Evolutionary conservation across 2,113 vertebrate species (phyloP).

Genomic region (Calypte anna): DNA sequence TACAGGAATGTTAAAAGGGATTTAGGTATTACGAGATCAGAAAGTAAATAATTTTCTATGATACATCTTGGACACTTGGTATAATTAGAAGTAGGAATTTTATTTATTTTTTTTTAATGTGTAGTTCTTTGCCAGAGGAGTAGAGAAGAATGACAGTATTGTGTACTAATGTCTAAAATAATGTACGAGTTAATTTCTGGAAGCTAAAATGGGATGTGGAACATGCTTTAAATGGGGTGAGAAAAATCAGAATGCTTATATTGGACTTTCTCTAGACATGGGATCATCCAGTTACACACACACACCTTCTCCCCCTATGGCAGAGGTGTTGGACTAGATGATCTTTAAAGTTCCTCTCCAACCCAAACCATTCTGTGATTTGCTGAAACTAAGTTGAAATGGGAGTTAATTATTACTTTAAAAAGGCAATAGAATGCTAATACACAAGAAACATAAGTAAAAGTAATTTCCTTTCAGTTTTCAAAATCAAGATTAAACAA

Average conservation of each 20-base stretch:
- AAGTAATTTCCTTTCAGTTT: constrained; percentile 4
- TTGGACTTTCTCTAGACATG: not conserved
- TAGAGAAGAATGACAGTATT: not conserved
- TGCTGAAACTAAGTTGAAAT: not conserved
- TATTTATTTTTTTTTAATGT: not conserved
- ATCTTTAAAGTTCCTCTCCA: not conserved
- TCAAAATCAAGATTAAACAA: not conserved
- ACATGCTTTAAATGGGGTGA: not conserved
- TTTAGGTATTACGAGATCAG: not conserved
- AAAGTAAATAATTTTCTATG: not conserved
- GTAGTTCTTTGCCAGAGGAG: not conserved
- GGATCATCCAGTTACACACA: not conserved
- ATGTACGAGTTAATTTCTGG: not conserved
- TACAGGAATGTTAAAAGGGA: not conserved
- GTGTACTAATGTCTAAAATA: not conserved
- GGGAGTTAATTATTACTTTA: not conserved
- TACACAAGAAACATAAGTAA: not conserved
- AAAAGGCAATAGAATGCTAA: not conserved
- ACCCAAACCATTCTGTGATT: not conserved
- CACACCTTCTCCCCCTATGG: no score
- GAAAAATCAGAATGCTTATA: not conserved
- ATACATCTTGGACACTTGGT: not conserved
- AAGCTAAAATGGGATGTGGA: not conserved
- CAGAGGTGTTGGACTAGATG: not conserved
- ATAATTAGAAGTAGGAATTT: not conserved